These are phyloP conservation scores for Choristoneura rosaceana DNA, from an alignment of 2,888 invertebrate species.

Conservation along the genomic window DNA sequence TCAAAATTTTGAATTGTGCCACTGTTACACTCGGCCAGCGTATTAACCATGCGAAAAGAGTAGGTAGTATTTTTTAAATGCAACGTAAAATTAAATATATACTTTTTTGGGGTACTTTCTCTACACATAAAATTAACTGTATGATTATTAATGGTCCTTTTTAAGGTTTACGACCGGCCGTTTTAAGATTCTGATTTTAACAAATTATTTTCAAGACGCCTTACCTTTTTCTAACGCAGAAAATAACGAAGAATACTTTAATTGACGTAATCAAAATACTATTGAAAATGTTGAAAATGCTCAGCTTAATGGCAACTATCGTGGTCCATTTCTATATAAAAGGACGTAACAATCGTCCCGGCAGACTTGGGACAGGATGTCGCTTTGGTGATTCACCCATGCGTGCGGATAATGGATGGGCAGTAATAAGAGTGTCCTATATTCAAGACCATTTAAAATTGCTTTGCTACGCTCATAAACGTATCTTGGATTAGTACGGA, in stretches of 20 bases:
- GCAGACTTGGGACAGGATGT: slow-evolving; percentile 31
- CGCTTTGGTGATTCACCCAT: slow-evolving; percentile 33
- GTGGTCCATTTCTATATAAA: slow-evolving; percentile 22
- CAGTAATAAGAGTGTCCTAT: slow-evolving; percentile 31
- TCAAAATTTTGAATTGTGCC: no score
- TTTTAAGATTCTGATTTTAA: no score
- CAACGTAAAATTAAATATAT: no score
- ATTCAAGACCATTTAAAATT: slow-evolving; percentile 32
- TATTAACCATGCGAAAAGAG: no score
- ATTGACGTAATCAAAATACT: neutral
- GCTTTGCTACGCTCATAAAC: slow-evolving; percentile 17
- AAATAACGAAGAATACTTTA: neutral
- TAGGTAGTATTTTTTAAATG: no score
- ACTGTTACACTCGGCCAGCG: no score
- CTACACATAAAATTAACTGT: no score
- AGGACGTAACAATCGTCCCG: slow-evolving; percentile 28
- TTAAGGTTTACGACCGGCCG: no score
- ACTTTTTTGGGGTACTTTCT: no score
- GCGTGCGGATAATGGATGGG: slow-evolving; percentile 29
- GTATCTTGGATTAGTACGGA: slow-evolving; percentile 12
- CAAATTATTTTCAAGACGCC: no score
- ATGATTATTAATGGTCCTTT: no score
- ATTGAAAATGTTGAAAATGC: slow-evolving; percentile 6
- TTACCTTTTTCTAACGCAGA: no score
- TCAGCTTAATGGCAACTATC: slow-evolving; percentile 16